Conservation (phyloP, 2,113 vertebrate genomes). For the Takifugu bimaculatus region DNA sequence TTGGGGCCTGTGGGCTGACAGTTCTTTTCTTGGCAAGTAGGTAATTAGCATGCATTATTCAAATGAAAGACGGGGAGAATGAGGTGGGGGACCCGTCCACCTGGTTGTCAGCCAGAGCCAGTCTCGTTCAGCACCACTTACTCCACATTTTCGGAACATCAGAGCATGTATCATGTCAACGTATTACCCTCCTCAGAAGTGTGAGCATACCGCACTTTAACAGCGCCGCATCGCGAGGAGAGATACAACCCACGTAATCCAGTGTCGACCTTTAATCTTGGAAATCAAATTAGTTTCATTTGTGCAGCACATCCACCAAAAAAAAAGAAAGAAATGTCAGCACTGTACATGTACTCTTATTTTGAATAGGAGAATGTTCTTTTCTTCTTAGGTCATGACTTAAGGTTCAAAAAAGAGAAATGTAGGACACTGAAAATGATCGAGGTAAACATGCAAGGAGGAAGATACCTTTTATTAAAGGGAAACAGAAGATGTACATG, state of each 20-base stretch:
- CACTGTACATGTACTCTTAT: not conserved
- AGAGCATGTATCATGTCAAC: constrained; percentile 51
- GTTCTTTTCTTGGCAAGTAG: constrained; percentile 66
- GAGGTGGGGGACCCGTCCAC: constrained; percentile 74
- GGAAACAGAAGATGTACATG: too few relatives aligned
- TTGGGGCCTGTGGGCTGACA: constrained; percentile 60
- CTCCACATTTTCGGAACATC: constrained; percentile 56
- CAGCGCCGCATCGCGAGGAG: constrained; percentile 25
- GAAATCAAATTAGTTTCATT: constrained; percentile 33
- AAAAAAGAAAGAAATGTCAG: not conserved
- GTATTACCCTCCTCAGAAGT: constrained; percentile 41
- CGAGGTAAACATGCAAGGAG: too few relatives aligned
- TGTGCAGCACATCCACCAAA: constrained; percentile 17
- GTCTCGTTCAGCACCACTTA: constrained; percentile 63
- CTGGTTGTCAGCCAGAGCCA: constrained; percentile 67
- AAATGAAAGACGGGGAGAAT: constrained; percentile 69
- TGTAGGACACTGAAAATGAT: too few relatives aligned
- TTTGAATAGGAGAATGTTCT: not conserved
- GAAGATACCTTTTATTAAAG: too few relatives aligned
- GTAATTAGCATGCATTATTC: constrained; percentile 78
- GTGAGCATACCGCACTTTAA: constrained; percentile 38
- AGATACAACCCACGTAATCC: constrained; percentile 36
- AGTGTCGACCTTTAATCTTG: constrained; percentile 28
- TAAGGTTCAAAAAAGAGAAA: not conserved
- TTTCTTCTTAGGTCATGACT: not conserved